A percentile compares a stretch with the other conserved stretches of the same genome.
Conservation (phyloP, 2,888 invertebrate species). For the Tromatobia lineatoria region DNA sequence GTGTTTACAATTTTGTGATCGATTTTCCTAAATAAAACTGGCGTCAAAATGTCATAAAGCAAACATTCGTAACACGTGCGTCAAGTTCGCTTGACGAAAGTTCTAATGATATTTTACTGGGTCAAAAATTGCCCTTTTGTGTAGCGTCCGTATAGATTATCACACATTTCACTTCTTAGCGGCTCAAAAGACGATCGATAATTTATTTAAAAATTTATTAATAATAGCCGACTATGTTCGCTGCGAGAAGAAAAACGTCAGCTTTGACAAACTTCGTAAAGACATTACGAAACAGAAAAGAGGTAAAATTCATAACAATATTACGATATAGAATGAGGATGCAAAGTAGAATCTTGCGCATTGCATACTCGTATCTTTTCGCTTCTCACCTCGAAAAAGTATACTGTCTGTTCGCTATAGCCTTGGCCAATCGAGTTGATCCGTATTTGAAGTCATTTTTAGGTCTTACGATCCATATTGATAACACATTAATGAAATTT, state of each 20-base stretch:
- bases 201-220: not conserved
- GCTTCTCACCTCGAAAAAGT: no score
- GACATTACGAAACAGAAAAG: not conserved
- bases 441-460: no score
- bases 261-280: not conserved
- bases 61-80: not conserved
- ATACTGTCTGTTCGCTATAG: no score
- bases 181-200: not conserved
- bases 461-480: no score
- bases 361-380: no score
- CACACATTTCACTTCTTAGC: not conserved
- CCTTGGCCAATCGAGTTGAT: no score
- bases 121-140: not conserved
- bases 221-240: slow-evolving; percentile 34
- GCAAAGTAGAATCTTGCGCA: no score
- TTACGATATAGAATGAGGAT: not conserved
- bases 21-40: not conserved
- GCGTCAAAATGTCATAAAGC: not conserved
- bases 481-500: no score
- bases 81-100: not conserved
- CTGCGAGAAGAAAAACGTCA: not conserved
- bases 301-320: slow-evolving; percentile 30
- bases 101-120: not conserved
- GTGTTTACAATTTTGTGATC: slow-evolving; percentile 9
- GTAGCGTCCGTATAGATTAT: not conserved